phyloP scores from a whole-genome alignment of 2,888 invertebrate species.

The Lumbricus terrestris region DNA sequence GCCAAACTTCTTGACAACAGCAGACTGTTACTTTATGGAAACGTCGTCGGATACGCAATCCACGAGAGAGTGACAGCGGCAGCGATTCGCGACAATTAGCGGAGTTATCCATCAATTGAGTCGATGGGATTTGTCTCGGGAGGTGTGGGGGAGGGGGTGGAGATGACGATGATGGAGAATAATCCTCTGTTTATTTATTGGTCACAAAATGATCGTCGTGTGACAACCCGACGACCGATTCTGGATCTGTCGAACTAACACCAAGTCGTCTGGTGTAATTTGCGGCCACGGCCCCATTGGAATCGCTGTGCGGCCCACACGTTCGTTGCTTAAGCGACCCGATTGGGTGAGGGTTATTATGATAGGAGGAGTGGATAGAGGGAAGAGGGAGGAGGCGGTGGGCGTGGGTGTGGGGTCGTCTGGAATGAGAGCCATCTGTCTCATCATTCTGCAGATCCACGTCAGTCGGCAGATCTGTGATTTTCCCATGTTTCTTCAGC shows the following conservation, averaged over 20 bases:
- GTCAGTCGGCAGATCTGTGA: slow-evolving; percentile 19
- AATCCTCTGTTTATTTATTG: not conserved
- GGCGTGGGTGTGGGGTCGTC: not conserved
- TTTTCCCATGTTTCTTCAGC: slow-evolving; percentile 32
- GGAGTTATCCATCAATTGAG: not conserved
- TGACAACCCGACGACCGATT: not conserved
- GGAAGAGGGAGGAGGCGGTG: not conserved
- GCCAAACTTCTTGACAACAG: no score
- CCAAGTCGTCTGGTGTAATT: not conserved
- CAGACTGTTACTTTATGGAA: no score
- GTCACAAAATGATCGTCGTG: not conserved
- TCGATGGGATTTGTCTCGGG: not conserved
- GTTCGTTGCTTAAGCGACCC: not conserved
- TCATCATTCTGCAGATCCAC: not conserved
- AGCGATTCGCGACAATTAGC: not conserved
- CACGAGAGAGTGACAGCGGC: not conserved
- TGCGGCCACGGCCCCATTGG: not conserved
- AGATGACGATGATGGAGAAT: not conserved
- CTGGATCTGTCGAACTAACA: not conserved
- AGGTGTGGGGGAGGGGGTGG: no score
- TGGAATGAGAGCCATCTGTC: not conserved
- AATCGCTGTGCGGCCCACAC: not conserved
- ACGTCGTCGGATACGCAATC: not conserved
- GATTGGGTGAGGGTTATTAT: not conserved
- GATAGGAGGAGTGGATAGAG: not conserved